Percentiles rank a stretch among this genome's conserved stretches.
These are phyloP conservation scores for Drosophila barbarae DNA, from an alignment of 2,888 invertebrate species.

Conservation along the genomic window DNA sequence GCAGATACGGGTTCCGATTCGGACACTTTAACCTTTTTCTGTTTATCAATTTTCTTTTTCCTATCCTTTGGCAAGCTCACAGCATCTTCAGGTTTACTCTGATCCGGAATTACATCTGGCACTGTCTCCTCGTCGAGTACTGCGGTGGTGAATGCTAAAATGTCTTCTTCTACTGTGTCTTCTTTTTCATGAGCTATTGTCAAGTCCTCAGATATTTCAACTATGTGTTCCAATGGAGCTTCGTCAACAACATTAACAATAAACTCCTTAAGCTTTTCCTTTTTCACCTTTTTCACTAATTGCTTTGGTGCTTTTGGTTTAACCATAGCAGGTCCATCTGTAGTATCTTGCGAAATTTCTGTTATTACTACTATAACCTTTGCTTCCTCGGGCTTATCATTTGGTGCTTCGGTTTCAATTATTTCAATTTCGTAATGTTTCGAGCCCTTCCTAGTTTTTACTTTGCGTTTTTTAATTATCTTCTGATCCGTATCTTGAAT, in stretches of 20 bases:
- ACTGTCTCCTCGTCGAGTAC: slow-evolving; percentile 76
- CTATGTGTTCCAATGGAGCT: slow-evolving; percentile 54
- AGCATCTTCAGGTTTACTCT: slow-evolving; percentile 38
- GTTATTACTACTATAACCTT: slow-evolving; percentile 77
- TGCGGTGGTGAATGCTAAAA: slow-evolving; percentile 58
- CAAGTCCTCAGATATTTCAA: slow-evolving; percentile 53
- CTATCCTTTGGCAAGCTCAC: slow-evolving; percentile 21
- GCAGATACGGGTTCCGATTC: slow-evolving; percentile 34
- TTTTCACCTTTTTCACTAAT: slow-evolving; percentile 63
- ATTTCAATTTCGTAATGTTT: slow-evolving; percentile 80
- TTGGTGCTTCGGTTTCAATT: slow-evolving; percentile 77
- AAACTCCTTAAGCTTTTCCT: slow-evolving; percentile 72
- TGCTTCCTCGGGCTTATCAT: slow-evolving; percentile 77
- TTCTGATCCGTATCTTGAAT: slow-evolving; percentile 67
- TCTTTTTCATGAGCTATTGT: slow-evolving; percentile 21
- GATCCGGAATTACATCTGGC: slow-evolving; percentile 80
- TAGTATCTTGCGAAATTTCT: slow-evolving; percentile 70
- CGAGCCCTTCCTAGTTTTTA: slow-evolving; percentile 80
- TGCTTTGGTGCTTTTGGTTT: slow-evolving; percentile 73
- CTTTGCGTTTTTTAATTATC: slow-evolving; percentile 79
- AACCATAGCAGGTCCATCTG: slow-evolving; percentile 52
- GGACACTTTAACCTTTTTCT: slow-evolving; percentile 43
- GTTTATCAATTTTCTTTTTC: slow-evolving; percentile 74
- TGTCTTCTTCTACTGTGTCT: slow-evolving; percentile 41
- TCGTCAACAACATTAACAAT: slow-evolving; percentile 74